Base-by-base conservation (phyloP, 2,888 invertebrate species). In the Megalurothrips usitatus region DNA sequence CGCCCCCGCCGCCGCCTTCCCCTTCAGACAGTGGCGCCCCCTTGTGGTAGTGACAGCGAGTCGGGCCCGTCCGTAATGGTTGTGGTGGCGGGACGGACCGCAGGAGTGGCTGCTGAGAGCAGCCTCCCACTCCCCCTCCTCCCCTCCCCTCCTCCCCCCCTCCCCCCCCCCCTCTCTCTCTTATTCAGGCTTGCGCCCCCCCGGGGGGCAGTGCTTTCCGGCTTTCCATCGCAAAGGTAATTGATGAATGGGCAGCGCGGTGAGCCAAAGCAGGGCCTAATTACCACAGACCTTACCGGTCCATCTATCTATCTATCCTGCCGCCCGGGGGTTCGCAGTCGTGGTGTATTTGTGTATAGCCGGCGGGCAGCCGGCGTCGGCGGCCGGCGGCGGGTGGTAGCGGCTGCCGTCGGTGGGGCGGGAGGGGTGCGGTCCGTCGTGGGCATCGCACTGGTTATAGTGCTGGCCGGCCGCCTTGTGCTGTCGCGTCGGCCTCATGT, bases 401-500 rank as follows among this genome's bases (percentile, higher is more conserved):
- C 23, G 68, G 23, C 11, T 12, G 9, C 26, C 48, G 81, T 28
- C 12, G 6, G 43, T 58, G 81, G 84, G 83, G 81, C 83, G 81
- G 83, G 84, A 82, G 84, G 84, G 84, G 84, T 84, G 83, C 82
- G 80, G 81, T 81, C 80, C 80, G 80, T 82, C 81, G 78, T 81
- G 83, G 26, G 23, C 23, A 75, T 26, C 68, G 68, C 23, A 26
- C 68, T 75, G 81, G 58, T 80, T 80, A 75, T 81, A 82, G 81
- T 81, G 81, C 83, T 82, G 83, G 83, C 83, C 83, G 83, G 83
- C 81, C 84, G 83, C 83, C 82, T 83, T 81, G 84, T n/a, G n/a
- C n/a, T n/a, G 83, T 82, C 83, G 84, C 83, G 83, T 83, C 83
- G 83, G 82, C 83, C 82, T 82, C 79, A 81, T n/a, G n/a, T n/a